Percentiles rank a stretch among this genome's conserved stretches.
Conservation (phyloP, 23 tunicate genomes). For the Styela plicata region DNA sequence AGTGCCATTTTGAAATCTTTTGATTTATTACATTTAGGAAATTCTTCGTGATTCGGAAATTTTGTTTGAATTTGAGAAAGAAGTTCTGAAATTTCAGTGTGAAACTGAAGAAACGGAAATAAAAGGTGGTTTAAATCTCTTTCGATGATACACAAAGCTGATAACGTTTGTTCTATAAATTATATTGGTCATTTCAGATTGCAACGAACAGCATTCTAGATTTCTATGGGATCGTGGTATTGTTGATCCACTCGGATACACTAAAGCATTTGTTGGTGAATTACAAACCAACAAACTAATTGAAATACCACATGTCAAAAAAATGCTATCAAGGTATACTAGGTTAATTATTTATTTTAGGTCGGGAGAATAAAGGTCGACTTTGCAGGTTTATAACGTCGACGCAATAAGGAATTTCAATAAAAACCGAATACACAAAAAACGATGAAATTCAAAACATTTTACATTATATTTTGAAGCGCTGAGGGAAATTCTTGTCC, state of each 20-base stretch:
- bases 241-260: constrained; percentile 2
- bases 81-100: neutral
- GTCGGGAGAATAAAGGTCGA: too few species aligned
- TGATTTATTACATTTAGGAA: neutral
- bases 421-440: too few species aligned
- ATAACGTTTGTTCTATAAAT: too few species aligned
- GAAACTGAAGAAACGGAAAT: neutral
- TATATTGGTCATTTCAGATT: neutral
- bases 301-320: constrained; percentile 5
- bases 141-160: too few species aligned
- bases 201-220: neutral
- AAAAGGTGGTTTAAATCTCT: neutral
- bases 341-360: too few species aligned
- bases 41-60: neutral
- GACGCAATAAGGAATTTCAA: too few species aligned
- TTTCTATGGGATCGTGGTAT: constrained; percentile 29
- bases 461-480: too few species aligned
- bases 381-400: too few species aligned
- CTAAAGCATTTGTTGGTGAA: neutral
- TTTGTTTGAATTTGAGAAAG: neutral
- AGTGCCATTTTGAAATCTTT: too few species aligned
- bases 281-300: neutral
- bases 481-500: too few species aligned
- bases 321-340: neutral
- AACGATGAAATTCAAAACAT: too few species aligned